Evolutionary conservation across 1,140 invertebrate genomes (phyloP).

Genomic region (Sycophaga agraensis): DNA sequence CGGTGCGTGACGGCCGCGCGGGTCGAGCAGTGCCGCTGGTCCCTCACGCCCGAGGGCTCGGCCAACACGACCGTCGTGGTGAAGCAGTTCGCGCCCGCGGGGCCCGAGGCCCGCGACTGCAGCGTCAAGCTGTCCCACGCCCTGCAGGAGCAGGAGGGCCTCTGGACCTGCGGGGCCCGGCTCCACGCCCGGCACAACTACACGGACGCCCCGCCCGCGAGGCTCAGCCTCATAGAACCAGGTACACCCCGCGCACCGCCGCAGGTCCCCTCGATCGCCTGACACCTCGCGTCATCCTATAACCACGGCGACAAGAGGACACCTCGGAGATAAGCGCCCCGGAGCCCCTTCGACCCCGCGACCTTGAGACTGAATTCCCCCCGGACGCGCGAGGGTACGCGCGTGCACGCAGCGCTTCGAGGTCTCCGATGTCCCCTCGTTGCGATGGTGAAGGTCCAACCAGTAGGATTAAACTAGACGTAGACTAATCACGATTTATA

Average conservation of each 20-base stretch:
- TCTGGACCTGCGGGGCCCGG: constrained; percentile 54
- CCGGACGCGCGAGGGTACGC: no score
- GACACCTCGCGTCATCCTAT: no score
- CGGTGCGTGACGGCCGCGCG: constrained; percentile 48
- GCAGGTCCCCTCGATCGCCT: no score
- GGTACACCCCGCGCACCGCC: constrained; percentile 37
- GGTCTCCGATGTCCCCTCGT: no score
- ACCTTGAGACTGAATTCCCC: no score
- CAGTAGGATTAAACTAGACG: no score
- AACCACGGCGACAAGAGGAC: no score
- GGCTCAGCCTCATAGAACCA: constrained; percentile 54
- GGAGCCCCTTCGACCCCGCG: no score
- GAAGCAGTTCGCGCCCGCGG: constrained; percentile 49
- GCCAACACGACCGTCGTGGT: constrained; percentile 54
- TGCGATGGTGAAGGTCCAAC: no score
- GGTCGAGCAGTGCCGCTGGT: constrained; percentile 55
- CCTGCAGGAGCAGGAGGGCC: constrained; percentile 48
- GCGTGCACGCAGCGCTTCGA: no score
- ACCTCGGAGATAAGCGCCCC: no score
- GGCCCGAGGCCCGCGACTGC: constrained; percentile 50
- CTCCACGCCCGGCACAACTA: constrained; percentile 45
- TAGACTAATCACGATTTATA: no score
- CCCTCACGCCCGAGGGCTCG: constrained; percentile 48
- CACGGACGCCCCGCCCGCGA: constrained; percentile 54
- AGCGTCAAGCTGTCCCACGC: constrained; percentile 51